phyloP scores from a whole-genome alignment of 2,113 vertebrate species.

The Platysternon megacephalum region DNA sequence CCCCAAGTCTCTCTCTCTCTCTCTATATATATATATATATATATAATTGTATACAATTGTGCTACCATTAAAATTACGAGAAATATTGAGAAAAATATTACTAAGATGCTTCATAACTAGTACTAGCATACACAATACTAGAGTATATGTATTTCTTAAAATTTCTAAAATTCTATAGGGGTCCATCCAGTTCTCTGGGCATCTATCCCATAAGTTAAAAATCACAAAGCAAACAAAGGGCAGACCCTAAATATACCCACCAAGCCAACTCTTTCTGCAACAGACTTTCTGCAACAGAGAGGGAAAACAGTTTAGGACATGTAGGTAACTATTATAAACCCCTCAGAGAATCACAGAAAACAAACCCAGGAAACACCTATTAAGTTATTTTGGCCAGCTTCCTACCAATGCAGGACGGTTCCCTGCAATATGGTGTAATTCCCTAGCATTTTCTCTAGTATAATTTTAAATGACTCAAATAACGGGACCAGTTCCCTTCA shows the following conservation, averaged over 20 bases:
- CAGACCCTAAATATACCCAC: background rate
- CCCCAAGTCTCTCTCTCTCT: slow-evolving; percentile 1
- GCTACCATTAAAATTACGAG: slow-evolving; percentile 33
- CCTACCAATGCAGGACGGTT: background rate
- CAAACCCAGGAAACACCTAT: background rate
- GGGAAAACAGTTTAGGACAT: background rate
- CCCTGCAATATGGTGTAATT: background rate
- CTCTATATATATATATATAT: slow-evolving; percentile 26
- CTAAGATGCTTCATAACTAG: slow-evolving; percentile 45
- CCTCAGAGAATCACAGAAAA: background rate
- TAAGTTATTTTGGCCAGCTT: background rate
- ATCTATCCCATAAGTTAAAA: background rate
- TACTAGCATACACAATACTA: background rate
- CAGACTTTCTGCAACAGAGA: background rate
- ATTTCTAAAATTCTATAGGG: background rate
- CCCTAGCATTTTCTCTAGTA: background rate
- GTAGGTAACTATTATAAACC: background rate
- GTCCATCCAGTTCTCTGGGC: background rate
- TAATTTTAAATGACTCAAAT: background rate
- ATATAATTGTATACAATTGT: slow-evolving; percentile 54
- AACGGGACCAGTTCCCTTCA: background rate
- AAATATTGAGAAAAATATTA: slow-evolving; percentile 37
- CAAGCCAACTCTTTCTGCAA: background rate
- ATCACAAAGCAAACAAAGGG: background rate
- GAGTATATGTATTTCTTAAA: background rate